Percentiles rank a stretch among this genome's conserved stretches.
Evolutionary conservation across 2,888 invertebrate species (phyloP).

Genomic region (Synergus laeviventris): DNA sequence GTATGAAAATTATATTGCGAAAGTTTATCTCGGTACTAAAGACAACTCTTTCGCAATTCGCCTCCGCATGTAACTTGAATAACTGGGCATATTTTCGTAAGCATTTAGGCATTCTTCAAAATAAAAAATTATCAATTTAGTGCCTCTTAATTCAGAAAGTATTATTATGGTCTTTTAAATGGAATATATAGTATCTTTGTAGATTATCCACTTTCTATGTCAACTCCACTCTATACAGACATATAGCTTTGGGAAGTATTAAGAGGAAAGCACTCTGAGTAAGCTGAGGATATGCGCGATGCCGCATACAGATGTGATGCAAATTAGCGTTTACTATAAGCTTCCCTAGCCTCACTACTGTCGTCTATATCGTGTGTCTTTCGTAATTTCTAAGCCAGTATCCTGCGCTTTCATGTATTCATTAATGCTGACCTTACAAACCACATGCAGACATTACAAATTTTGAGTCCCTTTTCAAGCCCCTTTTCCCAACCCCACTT

Average conservation of each 20-base stretch:
- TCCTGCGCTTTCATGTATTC: constrained; percentile 45
- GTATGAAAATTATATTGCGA: constrained; percentile 32
- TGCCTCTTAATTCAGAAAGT: not conserved
- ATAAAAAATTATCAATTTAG: not conserved
- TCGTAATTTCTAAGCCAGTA: constrained; percentile 53
- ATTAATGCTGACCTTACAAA: constrained; percentile 41
- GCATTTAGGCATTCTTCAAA: not conserved
- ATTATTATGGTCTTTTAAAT: not conserved
- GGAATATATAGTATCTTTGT: constrained; percentile 7
- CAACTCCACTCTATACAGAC: constrained; percentile 40
- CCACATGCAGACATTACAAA: not conserved
- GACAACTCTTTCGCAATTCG: too few relatives aligned
- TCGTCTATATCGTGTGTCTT: constrained; percentile 49
- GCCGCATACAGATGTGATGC: constrained; percentile 73
- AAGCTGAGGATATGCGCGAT: constrained; percentile 70
- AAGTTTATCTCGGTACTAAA: constrained; percentile 9
- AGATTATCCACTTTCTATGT: constrained; percentile 44
- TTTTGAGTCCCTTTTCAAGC: fast-evolving
- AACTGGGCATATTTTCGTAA: too few relatives aligned
- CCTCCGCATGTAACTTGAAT: too few relatives aligned
- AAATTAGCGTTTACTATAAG: constrained; percentile 73
- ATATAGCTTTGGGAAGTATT: constrained; percentile 68
- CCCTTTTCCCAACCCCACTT: too few relatives aligned
- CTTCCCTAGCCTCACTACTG: constrained; percentile 60
- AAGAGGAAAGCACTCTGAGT: constrained; percentile 69